Conservation (phyloP, 2,797 vertebrate species). For the Sciaenops ocellatus region DNA sequence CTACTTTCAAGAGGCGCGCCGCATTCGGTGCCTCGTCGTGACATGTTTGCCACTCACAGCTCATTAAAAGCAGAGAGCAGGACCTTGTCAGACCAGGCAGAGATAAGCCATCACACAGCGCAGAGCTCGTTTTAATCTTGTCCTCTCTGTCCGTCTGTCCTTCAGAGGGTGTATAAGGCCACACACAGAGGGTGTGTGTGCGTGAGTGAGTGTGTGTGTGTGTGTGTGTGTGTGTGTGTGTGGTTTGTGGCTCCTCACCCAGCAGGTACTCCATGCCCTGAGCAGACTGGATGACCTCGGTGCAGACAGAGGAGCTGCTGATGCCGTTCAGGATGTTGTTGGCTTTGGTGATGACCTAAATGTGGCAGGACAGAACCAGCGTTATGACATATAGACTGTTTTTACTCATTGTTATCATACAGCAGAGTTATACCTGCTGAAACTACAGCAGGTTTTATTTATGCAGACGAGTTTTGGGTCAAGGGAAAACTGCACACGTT, state of each 20-base stretch:
- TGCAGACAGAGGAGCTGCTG: constrained; percentile 97
- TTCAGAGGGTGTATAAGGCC: constrained; percentile 42
- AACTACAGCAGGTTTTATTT: background rate
- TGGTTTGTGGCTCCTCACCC: constrained; percentile 84
- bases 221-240: constrained; percentile 10
- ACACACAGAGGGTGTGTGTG: constrained; percentile 5
- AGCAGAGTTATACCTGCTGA: background rate
- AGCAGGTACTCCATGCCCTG: constrained; percentile 99
- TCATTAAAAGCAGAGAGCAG: constrained; percentile 53
- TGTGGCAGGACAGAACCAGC: constrained; percentile 36
- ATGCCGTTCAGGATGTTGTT: constrained; percentile 98
- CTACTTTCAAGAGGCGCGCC: background rate
- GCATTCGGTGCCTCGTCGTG: background rate
- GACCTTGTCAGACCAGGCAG: constrained; percentile 42
- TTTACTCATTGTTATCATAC: background rate
- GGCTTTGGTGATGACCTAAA: constrained; percentile 97
- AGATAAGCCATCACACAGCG: constrained; percentile 50
- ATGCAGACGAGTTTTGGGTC: background rate
- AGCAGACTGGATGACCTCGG: constrained; percentile 98
- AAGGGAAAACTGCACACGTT: background rate
- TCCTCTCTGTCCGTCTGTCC: constrained; percentile 43
- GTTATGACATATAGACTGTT: constrained; percentile 10
- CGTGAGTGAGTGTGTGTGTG: constrained; percentile 1
- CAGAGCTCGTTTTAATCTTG: constrained; percentile 37
- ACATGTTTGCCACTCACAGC: constrained; percentile 25